A percentile compares a stretch with the other conserved stretches of the same genome.
Conservation (phyloP, 2,113 vertebrate species). For the Myotis lucifugus region DNA sequence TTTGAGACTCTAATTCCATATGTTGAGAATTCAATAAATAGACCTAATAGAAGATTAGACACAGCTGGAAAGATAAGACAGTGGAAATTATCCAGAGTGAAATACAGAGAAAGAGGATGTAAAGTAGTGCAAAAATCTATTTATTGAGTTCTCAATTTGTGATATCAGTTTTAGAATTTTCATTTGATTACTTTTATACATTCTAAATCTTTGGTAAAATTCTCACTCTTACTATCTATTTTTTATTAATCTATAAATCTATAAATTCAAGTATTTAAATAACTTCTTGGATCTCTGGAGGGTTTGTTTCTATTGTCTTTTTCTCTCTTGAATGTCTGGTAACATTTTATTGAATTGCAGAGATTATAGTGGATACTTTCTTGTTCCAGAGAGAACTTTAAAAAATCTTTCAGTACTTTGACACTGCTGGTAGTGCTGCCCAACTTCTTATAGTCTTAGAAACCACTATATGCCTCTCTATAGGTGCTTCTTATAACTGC, state of each 20-base stretch:
- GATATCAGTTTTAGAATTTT: conserved; percentile 27
- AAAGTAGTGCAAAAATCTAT: background rate
- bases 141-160: background rate
- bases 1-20: background rate
- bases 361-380: background rate
- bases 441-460: background rate
- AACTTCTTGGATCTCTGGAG: conserved; percentile 1
- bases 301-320: background rate
- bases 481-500: background rate
- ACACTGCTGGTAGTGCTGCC: background rate
- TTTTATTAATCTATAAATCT: conserved; percentile 24
- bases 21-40: background rate
- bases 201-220: background rate
- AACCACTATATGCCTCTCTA: no score
- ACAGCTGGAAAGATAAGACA: background rate
- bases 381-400: background rate
- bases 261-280: conserved; percentile 28
- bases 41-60: background rate
- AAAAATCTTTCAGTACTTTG: background rate
- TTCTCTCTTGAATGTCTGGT: background rate
- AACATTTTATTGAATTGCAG: background rate
- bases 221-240: conserved; percentile 19
- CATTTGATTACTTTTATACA: background rate
- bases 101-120: background rate
- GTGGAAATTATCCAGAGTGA: background rate